Evolutionary conservation across 1,140 invertebrate genomes (phyloP).

Genomic region (Drosophila biarmipes): DNA sequence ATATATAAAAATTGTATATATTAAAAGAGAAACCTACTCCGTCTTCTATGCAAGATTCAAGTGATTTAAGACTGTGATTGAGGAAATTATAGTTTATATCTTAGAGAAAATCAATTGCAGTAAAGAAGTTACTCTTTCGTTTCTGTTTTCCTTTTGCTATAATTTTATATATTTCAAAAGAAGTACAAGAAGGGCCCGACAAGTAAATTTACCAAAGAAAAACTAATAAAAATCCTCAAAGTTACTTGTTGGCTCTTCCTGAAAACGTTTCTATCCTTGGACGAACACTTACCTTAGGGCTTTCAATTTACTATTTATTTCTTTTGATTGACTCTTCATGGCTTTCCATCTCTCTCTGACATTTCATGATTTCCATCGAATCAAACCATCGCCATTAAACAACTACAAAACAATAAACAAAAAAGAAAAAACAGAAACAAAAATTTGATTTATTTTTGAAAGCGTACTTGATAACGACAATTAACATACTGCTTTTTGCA

Average conservation of each 20-base stretch:
- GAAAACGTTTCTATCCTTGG: neutral
- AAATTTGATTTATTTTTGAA: slow-evolving; percentile 36
- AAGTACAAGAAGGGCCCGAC: no score
- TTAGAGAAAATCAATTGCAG: neutral
- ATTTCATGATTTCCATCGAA: slow-evolving; percentile 34
- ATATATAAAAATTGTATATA: slow-evolving; percentile 2
- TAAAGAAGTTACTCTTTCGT: no score
- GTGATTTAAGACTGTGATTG: slow-evolving; percentile 50
- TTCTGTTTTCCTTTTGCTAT: neutral
- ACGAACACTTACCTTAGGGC: slow-evolving; percentile 4
- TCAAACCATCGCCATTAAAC: slow-evolving; percentile 36
- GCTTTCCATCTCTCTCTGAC: slow-evolving; percentile 27
- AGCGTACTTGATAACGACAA: slow-evolving; percentile 59
- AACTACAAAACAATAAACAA: slow-evolving; percentile 25
- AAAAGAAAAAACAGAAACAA: slow-evolving; percentile 18
- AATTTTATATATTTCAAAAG: neutral
- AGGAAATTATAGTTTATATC: slow-evolving; percentile 9
- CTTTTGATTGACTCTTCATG: slow-evolving; percentile 14
- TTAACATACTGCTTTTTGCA: slow-evolving; percentile 85
- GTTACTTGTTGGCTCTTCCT: neutral
- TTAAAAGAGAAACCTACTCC: slow-evolving; percentile 30
- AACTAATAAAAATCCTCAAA: no score
- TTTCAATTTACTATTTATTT: neutral
- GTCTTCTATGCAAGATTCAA: slow-evolving; percentile 77
- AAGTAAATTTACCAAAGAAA: no score